Base-by-base conservation (phyloP, 2,113 vertebrate species). In the Okapia johnstoni region DNA sequence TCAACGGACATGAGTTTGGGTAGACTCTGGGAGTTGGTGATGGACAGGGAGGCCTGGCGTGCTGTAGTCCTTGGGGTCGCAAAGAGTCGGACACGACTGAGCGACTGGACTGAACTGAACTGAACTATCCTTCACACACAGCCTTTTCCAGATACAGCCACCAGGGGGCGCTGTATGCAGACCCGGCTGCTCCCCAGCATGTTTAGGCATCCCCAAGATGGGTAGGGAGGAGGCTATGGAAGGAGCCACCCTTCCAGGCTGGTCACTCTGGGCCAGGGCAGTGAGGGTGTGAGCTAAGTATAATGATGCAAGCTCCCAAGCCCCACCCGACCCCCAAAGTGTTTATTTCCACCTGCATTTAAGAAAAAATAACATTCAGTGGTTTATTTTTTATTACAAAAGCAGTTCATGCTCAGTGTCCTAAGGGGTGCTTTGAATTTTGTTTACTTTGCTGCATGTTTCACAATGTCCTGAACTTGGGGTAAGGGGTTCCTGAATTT, bases 161-260 rank as follows among this genome's bases (percentile, higher is more conserved):
- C 96, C 48, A 97, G 97, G 97, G 97, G 97, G 93, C 23, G 79
- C 79, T 36, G 48, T 46, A 61, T 0, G 9, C 43, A 88, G 80
- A n/a, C n/a, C 57, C 70, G 0, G 1, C 79, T 12, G 58, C 61
- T 66, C 25, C 2, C 1, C 11, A 0, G 58, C 3, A 2, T 36
- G 25, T 61, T 54, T 36, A 2, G 3, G 28, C 36, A 58, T 48
- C 15, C 4, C 12, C 7, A 2, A 28, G 19, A 19, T 17, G 3
- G 6, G 52, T 16, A 3, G n/a, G 6, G 21, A 63, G 4, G 36
- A 55, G 54, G 36, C 54, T 26, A 43, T 2, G 28, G n/a, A 55
- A 13, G 12, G 2, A 48, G 63, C 33, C 9, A 3, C 40, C 2
- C 66, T 73, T 73, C 19, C n/a, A 73, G 36, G 36, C 52, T 7